These are phyloP conservation scores for Cercopithecus mona DNA, from an alignment of 2,113 vertebrate genomes.

Conservation along the genomic window DNA sequence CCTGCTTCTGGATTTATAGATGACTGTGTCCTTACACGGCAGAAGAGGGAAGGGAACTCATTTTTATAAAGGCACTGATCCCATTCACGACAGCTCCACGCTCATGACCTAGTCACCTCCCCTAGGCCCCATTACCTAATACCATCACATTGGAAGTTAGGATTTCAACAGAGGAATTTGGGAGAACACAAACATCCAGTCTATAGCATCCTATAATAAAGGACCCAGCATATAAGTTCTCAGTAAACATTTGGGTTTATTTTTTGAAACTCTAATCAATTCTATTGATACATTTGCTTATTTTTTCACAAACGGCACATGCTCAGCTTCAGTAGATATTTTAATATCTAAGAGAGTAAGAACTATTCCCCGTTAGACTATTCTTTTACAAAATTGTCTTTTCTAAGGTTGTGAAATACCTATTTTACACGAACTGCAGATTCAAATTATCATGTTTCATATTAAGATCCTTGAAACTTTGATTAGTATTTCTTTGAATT, in stretches of 20 bases:
- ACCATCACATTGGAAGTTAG: background rate
- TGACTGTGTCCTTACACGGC: background rate
- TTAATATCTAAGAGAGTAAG: constrained; percentile 1
- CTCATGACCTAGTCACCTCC: background rate
- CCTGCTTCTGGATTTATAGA: background rate
- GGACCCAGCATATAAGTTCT: background rate
- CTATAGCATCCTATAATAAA: background rate
- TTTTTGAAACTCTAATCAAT: background rate
- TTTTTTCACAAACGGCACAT: background rate
- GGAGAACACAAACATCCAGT: background rate
- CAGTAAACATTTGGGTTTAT: background rate
- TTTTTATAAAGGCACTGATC: background rate
- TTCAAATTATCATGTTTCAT: background rate
- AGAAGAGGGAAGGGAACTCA: background rate
- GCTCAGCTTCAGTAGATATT: background rate
- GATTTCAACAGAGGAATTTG: background rate
- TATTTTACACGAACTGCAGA: background rate
- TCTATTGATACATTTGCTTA: background rate
- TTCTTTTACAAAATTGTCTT: background rate
- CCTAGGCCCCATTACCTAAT: background rate
- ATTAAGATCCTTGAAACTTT: background rate
- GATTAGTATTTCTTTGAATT: constrained; percentile 18
- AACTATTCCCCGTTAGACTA: background rate
- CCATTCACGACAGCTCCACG: background rate
- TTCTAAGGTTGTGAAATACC: background rate